Percentiles rank a stretch among this genome's conserved stretches.
phyloP scores from a whole-genome alignment of 2,797 vertebrate genomes.

The Tragelaphus oryx region DNA sequence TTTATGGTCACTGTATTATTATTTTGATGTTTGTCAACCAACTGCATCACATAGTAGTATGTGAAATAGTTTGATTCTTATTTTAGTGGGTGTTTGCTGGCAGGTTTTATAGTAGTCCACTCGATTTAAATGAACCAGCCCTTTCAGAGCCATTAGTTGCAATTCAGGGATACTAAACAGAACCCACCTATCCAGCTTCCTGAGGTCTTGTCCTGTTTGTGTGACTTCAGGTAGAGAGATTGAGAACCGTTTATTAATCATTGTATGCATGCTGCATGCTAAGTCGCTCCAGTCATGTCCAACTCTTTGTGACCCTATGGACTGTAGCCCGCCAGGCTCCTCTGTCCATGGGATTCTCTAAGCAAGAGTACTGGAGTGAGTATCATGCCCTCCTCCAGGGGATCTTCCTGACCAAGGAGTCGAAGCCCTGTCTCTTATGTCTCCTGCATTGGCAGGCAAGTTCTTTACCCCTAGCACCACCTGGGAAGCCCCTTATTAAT shows the following conservation, averaged over 20 bases:
- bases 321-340: background rate
- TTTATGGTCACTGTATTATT: background rate
- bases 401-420: background rate
- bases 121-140: background rate
- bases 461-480: background rate
- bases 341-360: background rate
- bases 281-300: background rate
- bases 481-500: background rate
- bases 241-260: background rate
- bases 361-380: background rate
- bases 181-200: background rate
- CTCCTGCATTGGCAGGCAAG: background rate
- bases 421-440: background rate
- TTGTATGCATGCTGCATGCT: background rate
- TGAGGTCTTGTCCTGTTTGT: background rate
- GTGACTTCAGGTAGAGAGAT: background rate
- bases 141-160: background rate
- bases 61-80: conserved; percentile 17
- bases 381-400: background rate
- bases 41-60: background rate
- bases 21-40: background rate
- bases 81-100: background rate
- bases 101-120: background rate
- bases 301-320: background rate
- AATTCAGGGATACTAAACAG: background rate